These are phyloP conservation scores for Aspidapion aeneum DNA, from an alignment of 2,888 invertebrate genomes.

Conservation along the genomic window DNA sequence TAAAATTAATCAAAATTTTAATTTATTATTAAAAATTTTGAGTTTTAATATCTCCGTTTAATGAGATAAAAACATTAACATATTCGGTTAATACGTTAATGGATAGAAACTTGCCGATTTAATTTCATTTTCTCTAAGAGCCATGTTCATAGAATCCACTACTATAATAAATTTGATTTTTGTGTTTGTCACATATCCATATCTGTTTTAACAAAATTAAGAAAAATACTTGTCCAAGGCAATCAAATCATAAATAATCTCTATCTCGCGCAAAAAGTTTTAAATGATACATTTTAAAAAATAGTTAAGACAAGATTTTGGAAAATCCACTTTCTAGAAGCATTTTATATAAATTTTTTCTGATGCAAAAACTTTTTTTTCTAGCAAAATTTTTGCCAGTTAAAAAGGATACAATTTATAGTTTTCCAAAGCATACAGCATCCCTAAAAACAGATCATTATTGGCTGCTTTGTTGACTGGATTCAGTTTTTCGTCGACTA, in stretches of 20 bases:
- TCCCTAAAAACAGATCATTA: slow-evolving; percentile 86
- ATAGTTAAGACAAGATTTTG: neutral
- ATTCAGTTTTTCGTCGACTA: slow-evolving; percentile 81
- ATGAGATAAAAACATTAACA: too few relatives aligned
- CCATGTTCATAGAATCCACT: slow-evolving; percentile 84
- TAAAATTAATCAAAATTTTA: too few relatives aligned
- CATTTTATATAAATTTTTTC: too few relatives aligned
- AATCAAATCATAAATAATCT: too few relatives aligned
- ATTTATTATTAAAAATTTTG: neutral
- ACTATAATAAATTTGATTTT: slow-evolving; percentile 93
- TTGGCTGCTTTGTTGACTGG: slow-evolving; percentile 59
- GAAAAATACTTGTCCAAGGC: slow-evolving; percentile 14
- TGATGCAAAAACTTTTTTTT: too few relatives aligned
- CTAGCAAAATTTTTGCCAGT: too few relatives aligned
- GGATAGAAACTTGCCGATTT: slow-evolving; percentile 63
- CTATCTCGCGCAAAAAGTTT: slow-evolving; percentile 1
- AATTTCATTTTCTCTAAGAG: slow-evolving; percentile 90
- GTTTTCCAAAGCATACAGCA: slow-evolving; percentile 91
- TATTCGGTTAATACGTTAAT: neutral
- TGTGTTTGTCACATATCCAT: slow-evolving; percentile 97
- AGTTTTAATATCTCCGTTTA: too few relatives aligned
- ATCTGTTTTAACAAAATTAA: slow-evolving; percentile 53
- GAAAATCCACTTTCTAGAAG: too few relatives aligned
- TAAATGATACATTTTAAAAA: slow-evolving; percentile 10
- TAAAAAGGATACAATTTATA: slow-evolving; percentile 79